Base-by-base conservation (phyloP, 2,797 vertebrate species). In the Echeneis naucrates region DNA sequence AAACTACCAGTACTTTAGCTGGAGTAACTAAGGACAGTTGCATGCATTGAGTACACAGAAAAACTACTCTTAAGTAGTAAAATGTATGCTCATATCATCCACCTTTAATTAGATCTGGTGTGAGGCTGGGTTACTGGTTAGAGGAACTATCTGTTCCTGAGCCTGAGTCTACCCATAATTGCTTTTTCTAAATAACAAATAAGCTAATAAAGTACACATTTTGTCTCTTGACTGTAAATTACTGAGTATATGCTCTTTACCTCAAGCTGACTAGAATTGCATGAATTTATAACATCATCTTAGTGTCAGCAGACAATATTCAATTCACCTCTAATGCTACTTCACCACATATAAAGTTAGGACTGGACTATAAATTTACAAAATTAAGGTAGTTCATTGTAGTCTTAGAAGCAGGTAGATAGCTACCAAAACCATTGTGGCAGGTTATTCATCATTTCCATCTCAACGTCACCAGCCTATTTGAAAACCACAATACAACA, bases 361-460 rank as follows among this genome's bases (percentile, higher is more conserved):
- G 40, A 44, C 8, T 44, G 40, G n/a, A n/a, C n/a, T n/a, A n/a
- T n/a, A n/a, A n/a, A 38, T 52, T 32, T 62, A 21, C 61, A 33
- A 52, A 4, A 45, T 21, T 37, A 19, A 14, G 23, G 19, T 54
- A 37, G 48, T 59, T 72, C 38, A 44, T 35, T 54, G 11, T 53
- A 71, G 73, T 76, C 68, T 73, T 57, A 13, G 32, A 42, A 68
- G 51, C 35, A 23, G 16, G 16, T 13, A 35, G 57, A 54, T 61
- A 23, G 11, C 10, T 42, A 40, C 13, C 52, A 51, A 23, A 32
- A 19, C n/a, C n/a, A n/a, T n/a, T n/a, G n/a, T n/a, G n/a, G n/a
- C n/a, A n/a, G n/a, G n/a, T n/a, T n/a, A n/a, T n/a, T n/a, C n/a
- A n/a, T n/a, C n/a, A n/a, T n/a, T 70, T 60, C 42, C 2, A 7